Evolutionary conservation across 2,113 vertebrate species (phyloP), one percentile per base, ranked within the genome.

Genomic region (Percina caprodes): DNA sequence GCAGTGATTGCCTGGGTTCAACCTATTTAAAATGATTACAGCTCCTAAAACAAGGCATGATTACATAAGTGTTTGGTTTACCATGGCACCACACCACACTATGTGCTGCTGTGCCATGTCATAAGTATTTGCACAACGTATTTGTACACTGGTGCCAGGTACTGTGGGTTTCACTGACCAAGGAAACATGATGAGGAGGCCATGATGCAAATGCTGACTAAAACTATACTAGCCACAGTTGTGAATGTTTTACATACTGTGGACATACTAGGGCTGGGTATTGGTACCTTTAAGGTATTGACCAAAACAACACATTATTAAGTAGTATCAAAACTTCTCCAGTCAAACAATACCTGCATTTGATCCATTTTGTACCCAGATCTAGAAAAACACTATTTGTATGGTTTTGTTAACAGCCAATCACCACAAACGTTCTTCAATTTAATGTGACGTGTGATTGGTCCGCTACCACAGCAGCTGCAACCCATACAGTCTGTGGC

Each of bases 91-190:
- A 5, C 54, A 54, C 11, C 45, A 52, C 15, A 21, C n/a, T 42
- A n/a, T 49, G n/a, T 18, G 35, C 39, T 49, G 23, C 54, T 33
- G 56, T 66, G 45, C 51, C 45, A 15, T 11, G 16, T 39, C 9
- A 7, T 0, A 51, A 23, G 42, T 12, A 19, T 72, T 60, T 75
- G 30, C 56, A 21, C 1, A 55, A 30, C 14, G 48, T 63, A 26
- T 68, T 51, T 75, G 45, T 33, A 54, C 54, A 62, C 48, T 19
- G 1, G 30, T 59, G 68, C 52, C 62, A 75, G 66, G 48, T 79
- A 46, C 3, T 21, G 48, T 66, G 26, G 30, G 24, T 54, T 51
- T 56, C 1, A 60, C 5, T 12, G 54, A 65, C 59, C 11, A 9
- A 21, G 42, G 21, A 39, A 33, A 62, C 33, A 14, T 3, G 23